These are phyloP conservation scores for Abscondita cerata DNA, from an alignment of 2,888 invertebrate species.

Conservation along the genomic window DNA sequence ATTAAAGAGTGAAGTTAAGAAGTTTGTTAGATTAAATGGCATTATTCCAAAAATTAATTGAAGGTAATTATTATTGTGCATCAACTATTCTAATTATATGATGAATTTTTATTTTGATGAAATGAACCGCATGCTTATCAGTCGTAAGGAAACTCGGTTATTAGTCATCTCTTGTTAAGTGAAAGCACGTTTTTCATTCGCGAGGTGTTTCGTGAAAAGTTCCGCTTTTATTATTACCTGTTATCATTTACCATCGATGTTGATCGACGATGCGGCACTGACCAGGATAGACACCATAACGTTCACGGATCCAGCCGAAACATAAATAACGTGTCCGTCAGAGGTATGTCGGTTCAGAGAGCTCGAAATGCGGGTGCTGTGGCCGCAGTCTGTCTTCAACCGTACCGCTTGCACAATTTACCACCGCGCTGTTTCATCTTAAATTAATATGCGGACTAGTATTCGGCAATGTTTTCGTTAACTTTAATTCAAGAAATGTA, in stretches of 20 bases:
- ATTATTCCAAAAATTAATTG: constrained; percentile 29
- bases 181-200: not conserved
- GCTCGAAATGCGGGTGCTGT: constrained; percentile 47
- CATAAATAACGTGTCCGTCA: constrained; percentile 45
- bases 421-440: constrained; percentile 33
- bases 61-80: constrained; percentile 32
- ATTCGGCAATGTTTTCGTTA: constrained; percentile 10
- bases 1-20: not conserved
- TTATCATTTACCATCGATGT: constrained; percentile 33
- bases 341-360: constrained; percentile 45
- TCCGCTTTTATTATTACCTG: constrained; percentile 8
- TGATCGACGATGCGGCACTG: constrained; percentile 35
- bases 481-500: constrained; percentile 19
- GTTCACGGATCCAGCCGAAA: constrained; percentile 44
- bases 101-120: not conserved
- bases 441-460: constrained; percentile 18
- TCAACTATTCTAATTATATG: not conserved
- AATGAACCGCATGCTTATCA: constrained; percentile 13
- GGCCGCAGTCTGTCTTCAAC: constrained; percentile 46
- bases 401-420: constrained; percentile 45
- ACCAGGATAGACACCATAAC: constrained; percentile 38
- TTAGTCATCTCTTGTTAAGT: constrained; percentile 19
- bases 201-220: constrained; percentile 14
- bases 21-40: constrained; percentile 32
- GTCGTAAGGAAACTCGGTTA: constrained; percentile 1